Base-by-base conservation (phyloP, 2,888 invertebrate genomes). In the Ligdia adustata region DNA sequence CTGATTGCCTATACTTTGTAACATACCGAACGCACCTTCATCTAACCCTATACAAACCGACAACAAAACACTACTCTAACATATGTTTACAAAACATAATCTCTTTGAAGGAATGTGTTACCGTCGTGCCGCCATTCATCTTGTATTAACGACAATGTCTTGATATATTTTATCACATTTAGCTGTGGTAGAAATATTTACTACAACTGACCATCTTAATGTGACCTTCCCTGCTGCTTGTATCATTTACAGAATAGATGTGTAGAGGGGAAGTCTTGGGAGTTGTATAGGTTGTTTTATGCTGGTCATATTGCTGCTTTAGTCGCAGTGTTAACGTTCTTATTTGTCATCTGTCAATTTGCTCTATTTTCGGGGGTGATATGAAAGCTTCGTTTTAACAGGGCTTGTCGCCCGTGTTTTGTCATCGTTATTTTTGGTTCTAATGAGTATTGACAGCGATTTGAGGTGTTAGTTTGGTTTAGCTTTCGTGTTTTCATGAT, bases 341-440 rank as follows among this genome's bases (percentile, higher is more conserved):
- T 85, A 90, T 90, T 90, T 90, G 88, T 90, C 89, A 89, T 84
- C 85, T 88, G 89, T 90, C 89, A 88, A 88, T 86, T 88, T 83
- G 75, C 78, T 87, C 82, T 89, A 88, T 88, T 88, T 87, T 72
- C 27, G 70, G 84, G 84, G 70, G 79, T 79, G 81, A 73, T 81
- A 80, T 83, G 82, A 86, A 88, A 89, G 87, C 80, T 77, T 80
- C 54, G 40, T 37, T 44, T 47, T 40, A 52, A 55, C 57, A 76
- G 75, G 72, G 69, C 77, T 69, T 78, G 80, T 82, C 81, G 71
- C 62, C 72, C 65, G 72, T 79, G 74, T 82, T 83, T 82, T 82
- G 75, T 84, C 81, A 82, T 83, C 81, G 82, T 86, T 87, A 87
- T 86, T 83, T 87, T 81, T 75, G 78, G 82, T 75, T 75, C 74